Percentiles rank a stretch among this genome's conserved stretches.
Conservation (phyloP, 2,113 vertebrate species). For the Megaceryle maxima region DNA sequence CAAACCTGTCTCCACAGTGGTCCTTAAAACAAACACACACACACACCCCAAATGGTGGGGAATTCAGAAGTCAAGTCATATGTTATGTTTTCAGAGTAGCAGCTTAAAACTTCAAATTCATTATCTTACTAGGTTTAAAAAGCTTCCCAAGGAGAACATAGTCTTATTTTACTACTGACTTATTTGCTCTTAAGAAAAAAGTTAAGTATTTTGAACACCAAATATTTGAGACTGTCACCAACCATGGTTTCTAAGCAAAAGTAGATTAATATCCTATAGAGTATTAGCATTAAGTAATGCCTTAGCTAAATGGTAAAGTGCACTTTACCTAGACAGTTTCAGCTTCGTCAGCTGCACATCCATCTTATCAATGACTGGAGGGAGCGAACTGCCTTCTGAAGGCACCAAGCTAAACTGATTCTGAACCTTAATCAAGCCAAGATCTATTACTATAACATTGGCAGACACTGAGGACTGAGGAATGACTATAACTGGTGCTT, state of each 20-base stretch:
- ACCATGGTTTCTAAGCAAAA: not conserved
- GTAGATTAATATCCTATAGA: not conserved
- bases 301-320: not conserved
- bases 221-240: not conserved
- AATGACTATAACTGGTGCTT: slow-evolving; percentile 92
- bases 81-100: accelerated
- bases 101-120: not conserved
- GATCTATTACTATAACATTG: slow-evolving; percentile 86
- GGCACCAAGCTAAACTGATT: slow-evolving; percentile 85
- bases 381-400: slow-evolving; percentile 73
- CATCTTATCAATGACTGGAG: slow-evolving; percentile 90
- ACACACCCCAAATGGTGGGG: not conserved
- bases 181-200: not conserved
- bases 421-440: slow-evolving; percentile 90
- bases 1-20: slow-evolving; percentile 62
- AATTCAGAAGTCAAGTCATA: not conserved
- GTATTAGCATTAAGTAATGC: not conserved
- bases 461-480: slow-evolving; percentile 88
- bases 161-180: not conserved
- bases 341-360: slow-evolving; percentile 87
- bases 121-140: not conserved
- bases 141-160: not conserved
- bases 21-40: slow-evolving; percentile 62
- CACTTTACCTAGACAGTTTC: slow-evolving; percentile 86
- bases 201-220: not conserved